Conservation (phyloP, 2,797 vertebrate species). For the Loris lydekkerianus region DNA sequence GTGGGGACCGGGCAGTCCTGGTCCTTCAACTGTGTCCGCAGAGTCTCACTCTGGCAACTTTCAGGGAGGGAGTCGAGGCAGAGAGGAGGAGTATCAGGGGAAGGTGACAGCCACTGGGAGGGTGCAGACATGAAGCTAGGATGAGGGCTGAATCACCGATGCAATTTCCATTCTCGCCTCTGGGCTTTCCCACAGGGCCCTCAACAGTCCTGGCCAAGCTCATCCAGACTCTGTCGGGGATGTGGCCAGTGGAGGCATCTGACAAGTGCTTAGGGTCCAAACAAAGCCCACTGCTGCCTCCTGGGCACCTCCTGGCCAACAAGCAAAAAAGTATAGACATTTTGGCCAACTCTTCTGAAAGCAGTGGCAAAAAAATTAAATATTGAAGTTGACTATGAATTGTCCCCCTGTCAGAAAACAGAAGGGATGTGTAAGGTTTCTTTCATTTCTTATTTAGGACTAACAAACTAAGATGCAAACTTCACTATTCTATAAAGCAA, state of each 20-base stretch:
- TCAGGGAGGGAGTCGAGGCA: not conserved
- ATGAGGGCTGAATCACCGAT: not conserved
- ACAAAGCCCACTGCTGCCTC: not conserved
- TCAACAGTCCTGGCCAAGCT: not conserved
- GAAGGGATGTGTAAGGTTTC: not conserved
- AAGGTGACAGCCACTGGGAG: not conserved
- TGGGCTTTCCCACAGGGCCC: not conserved
- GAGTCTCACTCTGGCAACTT: not conserved
- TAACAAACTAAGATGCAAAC: not conserved
- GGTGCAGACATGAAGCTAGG: not conserved
- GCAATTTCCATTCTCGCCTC: not conserved
- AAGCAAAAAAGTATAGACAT: not conserved
- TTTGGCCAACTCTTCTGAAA: not conserved
- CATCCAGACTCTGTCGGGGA: not conserved
- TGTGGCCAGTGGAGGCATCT: accelerated
- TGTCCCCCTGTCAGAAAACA: not conserved
- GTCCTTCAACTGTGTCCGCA: not conserved
- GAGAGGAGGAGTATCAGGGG: too few relatives aligned
- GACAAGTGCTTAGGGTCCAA: not conserved
- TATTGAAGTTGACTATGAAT: too few relatives aligned
- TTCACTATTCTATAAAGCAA: not conserved
- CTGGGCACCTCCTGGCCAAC: not conserved
- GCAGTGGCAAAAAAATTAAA: not conserved
- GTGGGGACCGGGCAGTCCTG: accelerated
- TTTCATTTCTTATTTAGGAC: not conserved